Conservation (phyloP, 2,797 vertebrate genomes). For the Gymnothorax reevesii region DNA sequence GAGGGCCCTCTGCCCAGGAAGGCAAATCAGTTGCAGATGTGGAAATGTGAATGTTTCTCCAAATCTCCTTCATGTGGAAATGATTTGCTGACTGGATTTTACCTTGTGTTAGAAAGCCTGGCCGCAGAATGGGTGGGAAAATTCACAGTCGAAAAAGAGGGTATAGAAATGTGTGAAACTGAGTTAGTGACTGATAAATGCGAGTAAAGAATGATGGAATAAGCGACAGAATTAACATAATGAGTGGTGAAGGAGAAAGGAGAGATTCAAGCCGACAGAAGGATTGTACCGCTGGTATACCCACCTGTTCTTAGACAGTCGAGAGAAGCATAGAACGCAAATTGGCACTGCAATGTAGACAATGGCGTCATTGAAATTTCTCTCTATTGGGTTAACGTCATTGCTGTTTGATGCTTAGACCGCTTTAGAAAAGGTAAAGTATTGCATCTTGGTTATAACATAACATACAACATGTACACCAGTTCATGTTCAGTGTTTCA, state of each 20-base stretch:
- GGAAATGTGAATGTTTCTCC: conserved; percentile 49
- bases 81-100: conserved; percentile 51
- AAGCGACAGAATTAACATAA: background rate
- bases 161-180: background rate
- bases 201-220: background rate
- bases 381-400: background rate
- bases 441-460: background rate
- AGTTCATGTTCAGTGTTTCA: background rate
- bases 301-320: background rate
- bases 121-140: conserved; percentile 29
- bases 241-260: background rate
- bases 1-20: conserved; percentile 46
- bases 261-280: background rate
- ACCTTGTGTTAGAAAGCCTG: conserved; percentile 45
- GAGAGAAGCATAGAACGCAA: background rate
- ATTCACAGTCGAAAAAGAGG: conserved; percentile 31
- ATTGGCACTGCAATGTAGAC: background rate
- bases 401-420: background rate
- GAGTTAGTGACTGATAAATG: background rate
- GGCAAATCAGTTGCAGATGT: conserved; percentile 58
- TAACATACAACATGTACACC: background rate
- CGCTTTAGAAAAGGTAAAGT: background rate
- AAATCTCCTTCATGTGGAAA: conserved; percentile 51
- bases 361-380: background rate
- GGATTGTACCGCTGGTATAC: background rate